Evolutionary conservation across 2,113 vertebrate species (phyloP).

Genomic region (Lepus europaeus): DNA sequence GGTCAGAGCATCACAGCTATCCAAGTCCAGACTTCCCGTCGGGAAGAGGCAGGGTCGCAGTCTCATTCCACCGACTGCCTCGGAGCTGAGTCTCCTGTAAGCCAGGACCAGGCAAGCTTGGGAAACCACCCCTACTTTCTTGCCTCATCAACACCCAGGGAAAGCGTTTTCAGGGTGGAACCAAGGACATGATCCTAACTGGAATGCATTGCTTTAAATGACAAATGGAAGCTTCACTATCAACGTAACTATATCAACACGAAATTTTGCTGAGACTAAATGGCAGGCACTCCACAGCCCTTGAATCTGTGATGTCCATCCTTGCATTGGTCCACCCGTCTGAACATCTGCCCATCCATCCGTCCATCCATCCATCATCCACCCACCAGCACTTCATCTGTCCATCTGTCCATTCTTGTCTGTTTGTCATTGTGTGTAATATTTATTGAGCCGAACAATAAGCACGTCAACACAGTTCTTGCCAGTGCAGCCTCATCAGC

Average conservation of each 20-base stretch:
- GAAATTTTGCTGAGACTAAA: neutral
- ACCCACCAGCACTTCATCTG: neutral
- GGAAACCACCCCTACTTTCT: neutral
- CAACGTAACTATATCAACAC: neutral
- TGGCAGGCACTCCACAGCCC: neutral
- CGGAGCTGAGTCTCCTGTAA: neutral
- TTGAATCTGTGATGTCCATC: neutral
- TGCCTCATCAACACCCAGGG: neutral
- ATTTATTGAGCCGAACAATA: neutral
- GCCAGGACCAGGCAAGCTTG: neutral
- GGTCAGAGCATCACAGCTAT: neutral
- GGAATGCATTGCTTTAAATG: neutral
- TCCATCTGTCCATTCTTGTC: neutral
- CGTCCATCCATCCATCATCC: neutral
- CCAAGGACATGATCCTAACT: neutral
- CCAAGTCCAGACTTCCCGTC: neutral
- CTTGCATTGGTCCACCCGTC: no score
- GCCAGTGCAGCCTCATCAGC: no score
- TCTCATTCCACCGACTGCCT: neutral
- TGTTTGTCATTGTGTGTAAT: neutral
- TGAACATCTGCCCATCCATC: no score
- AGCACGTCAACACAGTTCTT: neutral
- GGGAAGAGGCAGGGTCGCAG: neutral
- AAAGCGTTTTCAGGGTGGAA: conserved; percentile 23
- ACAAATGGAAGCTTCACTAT: neutral